A percentile compares a stretch with the other conserved stretches of the same genome.
Conservation (phyloP, 2,888 invertebrate genomes). For the Graphium colonna region DNA sequence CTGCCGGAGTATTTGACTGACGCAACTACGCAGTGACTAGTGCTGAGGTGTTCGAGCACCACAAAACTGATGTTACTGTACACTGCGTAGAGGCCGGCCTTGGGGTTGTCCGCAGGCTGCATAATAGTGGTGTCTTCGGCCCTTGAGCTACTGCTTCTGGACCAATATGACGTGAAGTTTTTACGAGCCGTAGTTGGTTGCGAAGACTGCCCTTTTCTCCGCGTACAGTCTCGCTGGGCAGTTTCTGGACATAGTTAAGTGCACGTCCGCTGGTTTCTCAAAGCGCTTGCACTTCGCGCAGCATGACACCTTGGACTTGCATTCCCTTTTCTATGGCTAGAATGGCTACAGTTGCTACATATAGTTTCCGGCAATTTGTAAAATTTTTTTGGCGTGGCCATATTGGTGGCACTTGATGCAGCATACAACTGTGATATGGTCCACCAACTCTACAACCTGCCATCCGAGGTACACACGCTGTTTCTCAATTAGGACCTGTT, state of each 20-base stretch:
- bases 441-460: not conserved
- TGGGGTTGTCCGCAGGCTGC: not conserved
- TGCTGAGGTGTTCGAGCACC: not conserved
- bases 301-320: too few species aligned
- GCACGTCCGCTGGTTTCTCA: not conserved
- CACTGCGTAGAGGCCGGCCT: too few species aligned
- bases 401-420: constrained; percentile 38
- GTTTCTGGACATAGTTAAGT: not conserved
- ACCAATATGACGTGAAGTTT: not conserved
- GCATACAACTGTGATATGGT: too few species aligned
- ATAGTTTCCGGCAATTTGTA: constrained; percentile 8
- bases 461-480: not conserved
- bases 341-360: constrained; percentile 2
- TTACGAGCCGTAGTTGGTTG: constrained; percentile 23
- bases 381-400: constrained; percentile 37
- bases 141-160: not conserved
- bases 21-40: too few species aligned
- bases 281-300: not conserved
- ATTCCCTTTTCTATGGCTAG: too few species aligned
- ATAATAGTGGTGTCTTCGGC: not conserved
- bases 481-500: not conserved
- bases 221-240: not conserved
- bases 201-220: not conserved
- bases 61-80: not conserved
- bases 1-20: too few species aligned